These are phyloP conservation scores for Prunella strophiata DNA, from an alignment of 2,797 vertebrate species.

Conservation along the genomic window DNA sequence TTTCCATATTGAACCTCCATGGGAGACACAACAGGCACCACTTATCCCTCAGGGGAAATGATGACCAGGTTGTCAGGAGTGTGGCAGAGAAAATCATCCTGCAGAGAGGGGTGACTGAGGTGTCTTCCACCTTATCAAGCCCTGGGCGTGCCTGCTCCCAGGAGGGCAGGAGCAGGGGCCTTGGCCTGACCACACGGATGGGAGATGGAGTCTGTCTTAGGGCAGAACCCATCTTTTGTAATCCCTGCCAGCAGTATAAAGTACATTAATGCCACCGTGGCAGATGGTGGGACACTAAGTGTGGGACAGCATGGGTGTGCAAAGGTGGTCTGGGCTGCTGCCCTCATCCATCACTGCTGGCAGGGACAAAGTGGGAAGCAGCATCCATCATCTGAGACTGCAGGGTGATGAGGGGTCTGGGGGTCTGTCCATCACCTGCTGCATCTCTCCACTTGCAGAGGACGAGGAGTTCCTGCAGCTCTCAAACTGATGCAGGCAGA, in stretches of 20 bases:
- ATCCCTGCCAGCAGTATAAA: background rate
- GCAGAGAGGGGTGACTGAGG: background rate
- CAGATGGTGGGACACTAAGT: accelerated
- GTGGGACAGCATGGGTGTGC: background rate
- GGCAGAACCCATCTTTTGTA: background rate
- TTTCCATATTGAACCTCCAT: background rate
- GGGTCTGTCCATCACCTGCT: background rate
- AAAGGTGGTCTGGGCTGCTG: background rate
- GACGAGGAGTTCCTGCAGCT: constrained; percentile 53
- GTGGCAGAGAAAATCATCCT: background rate
- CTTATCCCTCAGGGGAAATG: background rate
- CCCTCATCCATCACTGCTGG: background rate
- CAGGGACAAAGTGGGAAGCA: background rate
- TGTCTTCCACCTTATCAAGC: background rate
- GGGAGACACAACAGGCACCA: background rate
- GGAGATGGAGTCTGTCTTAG: background rate
- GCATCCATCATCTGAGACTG: accelerated
- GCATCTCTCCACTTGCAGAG: constrained; percentile 14
- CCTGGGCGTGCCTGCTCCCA: background rate
- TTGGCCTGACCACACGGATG: accelerated
- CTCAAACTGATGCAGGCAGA: background rate
- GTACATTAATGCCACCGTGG: background rate
- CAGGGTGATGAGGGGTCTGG: background rate
- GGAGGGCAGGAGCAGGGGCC: background rate
- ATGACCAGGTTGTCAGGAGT: background rate